Conservation (phyloP, 2,888 invertebrate species). For the Teleogryllus oceanicus region DNA sequence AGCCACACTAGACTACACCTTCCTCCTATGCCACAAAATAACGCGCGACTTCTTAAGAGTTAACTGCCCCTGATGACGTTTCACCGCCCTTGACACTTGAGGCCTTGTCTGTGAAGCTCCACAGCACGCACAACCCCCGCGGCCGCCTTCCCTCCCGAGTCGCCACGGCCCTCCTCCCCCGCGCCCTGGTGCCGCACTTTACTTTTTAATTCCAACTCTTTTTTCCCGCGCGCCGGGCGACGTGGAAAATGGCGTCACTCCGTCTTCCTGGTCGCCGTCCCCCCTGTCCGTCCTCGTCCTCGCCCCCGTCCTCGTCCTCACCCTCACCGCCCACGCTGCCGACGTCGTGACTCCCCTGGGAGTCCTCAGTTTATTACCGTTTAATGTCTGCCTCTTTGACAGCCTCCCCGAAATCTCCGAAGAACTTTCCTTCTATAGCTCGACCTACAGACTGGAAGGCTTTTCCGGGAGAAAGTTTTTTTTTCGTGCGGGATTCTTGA, state of each 20-base stretch:
- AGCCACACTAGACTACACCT: too few relatives aligned
- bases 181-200: not conserved
- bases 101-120: too few relatives aligned
- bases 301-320: not conserved
- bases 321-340: not conserved
- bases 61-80: too few relatives aligned
- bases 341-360: not conserved
- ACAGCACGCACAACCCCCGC: too few relatives aligned
- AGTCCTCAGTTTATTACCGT: not conserved
- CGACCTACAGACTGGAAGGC: not conserved
- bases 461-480: not conserved
- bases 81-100: too few relatives aligned
- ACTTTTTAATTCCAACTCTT: constrained; percentile 18
- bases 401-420: constrained; percentile 1
- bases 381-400: constrained; percentile 18
- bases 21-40: too few relatives aligned
- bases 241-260: constrained; percentile 18
- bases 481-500: too few relatives aligned
- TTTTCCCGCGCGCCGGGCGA: not conserved
- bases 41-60: too few relatives aligned
- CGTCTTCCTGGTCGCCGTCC: not conserved
- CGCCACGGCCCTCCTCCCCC: not conserved
- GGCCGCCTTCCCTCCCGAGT: too few relatives aligned
- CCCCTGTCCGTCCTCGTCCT: not conserved
- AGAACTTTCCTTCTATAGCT: constrained; percentile 1